Evolutionary conservation across 1,140 invertebrate species (phyloP).

Genomic region (Hesperophylax magnus): DNA sequence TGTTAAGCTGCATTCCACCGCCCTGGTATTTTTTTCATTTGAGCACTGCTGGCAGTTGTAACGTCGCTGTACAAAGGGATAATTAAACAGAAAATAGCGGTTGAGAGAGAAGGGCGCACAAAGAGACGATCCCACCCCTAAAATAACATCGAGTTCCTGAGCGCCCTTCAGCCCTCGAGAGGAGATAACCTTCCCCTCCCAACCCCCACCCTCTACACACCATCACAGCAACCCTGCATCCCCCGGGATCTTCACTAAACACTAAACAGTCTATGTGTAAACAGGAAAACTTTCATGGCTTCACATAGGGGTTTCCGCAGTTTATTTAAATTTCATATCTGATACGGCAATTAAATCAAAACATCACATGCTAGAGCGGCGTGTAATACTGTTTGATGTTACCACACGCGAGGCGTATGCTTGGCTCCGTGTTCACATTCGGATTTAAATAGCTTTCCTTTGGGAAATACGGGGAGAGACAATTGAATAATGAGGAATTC

Average conservation of each 20-base stretch:
- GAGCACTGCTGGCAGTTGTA: slow-evolving; percentile 15
- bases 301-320: neutral
- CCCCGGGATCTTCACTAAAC: slow-evolving; percentile 3
- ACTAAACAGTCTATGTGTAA: slow-evolving; percentile 13
- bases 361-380: slow-evolving; percentile 8
- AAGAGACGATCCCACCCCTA: slow-evolving; percentile 51
- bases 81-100: slow-evolving; percentile 57
- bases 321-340: slow-evolving; percentile 38
- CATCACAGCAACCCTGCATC: no score
- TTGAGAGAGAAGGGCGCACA: slow-evolving; percentile 51
- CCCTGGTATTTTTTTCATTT: slow-evolving; percentile 45
- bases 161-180: slow-evolving; percentile 6
- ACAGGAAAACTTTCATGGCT: slow-evolving; percentile 7
- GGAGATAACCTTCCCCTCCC: neutral
- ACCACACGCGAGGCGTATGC: neutral
- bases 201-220: no score
- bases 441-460: neutral
- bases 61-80: slow-evolving; percentile 51
- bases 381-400: slow-evolving; percentile 18
- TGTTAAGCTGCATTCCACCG: slow-evolving; percentile 34
- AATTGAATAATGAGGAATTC: no score
- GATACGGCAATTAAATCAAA: slow-evolving; percentile 33
- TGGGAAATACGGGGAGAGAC: neutral
- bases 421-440: no score
- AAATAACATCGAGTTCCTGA: slow-evolving; percentile 45